Conservation (phyloP, 2,113 vertebrate genomes). For the Cisticola juncidis region DNA sequence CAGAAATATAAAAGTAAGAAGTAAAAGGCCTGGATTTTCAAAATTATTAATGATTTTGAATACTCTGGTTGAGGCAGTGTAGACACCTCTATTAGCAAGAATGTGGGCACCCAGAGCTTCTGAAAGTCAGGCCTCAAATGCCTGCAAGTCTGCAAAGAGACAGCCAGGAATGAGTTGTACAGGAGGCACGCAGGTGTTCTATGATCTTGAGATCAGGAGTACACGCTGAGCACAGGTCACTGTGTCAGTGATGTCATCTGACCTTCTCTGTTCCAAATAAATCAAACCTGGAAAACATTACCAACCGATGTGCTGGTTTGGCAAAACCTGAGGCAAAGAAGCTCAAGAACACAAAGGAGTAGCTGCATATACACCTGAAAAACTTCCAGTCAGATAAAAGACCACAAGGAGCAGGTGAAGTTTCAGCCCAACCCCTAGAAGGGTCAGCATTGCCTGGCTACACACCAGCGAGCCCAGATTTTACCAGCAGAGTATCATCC, state of each 20-base stretch:
- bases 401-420: not conserved
- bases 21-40: not conserved
- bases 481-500: not conserved
- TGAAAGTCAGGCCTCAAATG: not conserved
- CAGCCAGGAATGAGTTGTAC: not conserved
- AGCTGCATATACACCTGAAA: not conserved
- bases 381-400: not conserved
- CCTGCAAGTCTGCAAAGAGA: not conserved
- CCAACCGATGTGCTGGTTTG: not conserved
- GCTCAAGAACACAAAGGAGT: not conserved
- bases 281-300: not conserved
- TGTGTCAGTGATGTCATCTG: not conserved
- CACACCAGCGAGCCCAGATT: not conserved
- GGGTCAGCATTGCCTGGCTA: not conserved
- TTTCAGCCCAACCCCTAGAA: not conserved
- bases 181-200: accelerated
- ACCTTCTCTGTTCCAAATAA: not conserved
- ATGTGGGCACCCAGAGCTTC: not conserved
- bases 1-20: not conserved
- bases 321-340: not conserved
- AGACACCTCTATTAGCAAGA: not conserved
- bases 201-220: not conserved
- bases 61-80: not conserved
- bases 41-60: not conserved
- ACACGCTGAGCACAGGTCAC: not conserved